These are phyloP conservation scores for Caenorhabditis imperialis DNA, from an alignment of 2,888 invertebrate genomes.

Conservation along the genomic window DNA sequence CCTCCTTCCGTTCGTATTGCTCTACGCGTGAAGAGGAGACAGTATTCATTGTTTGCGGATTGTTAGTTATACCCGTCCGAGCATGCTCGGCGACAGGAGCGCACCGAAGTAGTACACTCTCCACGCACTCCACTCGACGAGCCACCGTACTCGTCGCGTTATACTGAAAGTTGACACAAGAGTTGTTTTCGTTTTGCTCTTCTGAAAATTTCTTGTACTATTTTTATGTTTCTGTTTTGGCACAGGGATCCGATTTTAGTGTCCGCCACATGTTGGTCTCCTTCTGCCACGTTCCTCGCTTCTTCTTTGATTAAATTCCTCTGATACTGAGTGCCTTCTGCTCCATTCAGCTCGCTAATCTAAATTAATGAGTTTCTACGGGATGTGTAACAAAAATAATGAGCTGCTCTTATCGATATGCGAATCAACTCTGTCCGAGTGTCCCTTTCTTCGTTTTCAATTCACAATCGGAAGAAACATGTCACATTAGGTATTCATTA, in stretches of 20 bases:
- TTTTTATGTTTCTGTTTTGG: no score
- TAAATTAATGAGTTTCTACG: conserved; percentile 43
- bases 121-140: conserved; percentile 40
- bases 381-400: conserved; percentile 50
- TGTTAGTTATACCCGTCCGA: conserved; percentile 46
- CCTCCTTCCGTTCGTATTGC: conserved; percentile 12
- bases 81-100: conserved; percentile 43
- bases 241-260: conserved; percentile 19
- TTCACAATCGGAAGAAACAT: conserved; percentile 15
- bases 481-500: conserved; percentile 56
- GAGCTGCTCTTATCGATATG: conserved; percentile 33
- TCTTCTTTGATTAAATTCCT: conserved; percentile 6
- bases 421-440: not conserved
- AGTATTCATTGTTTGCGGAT: conserved; percentile 40
- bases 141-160: conserved; percentile 30
- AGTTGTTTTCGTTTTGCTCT: no score
- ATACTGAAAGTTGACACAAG: no score
- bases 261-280: not conserved
- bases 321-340: not conserved
- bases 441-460: no score
- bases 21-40: conserved; percentile 26
- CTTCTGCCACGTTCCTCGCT: conserved; percentile 7
- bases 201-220: no score
- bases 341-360: conserved; percentile 22
- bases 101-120: conserved; percentile 32